Conservation (phyloP, 2,113 vertebrate genomes). For the Thryonomys swinderianus region DNA sequence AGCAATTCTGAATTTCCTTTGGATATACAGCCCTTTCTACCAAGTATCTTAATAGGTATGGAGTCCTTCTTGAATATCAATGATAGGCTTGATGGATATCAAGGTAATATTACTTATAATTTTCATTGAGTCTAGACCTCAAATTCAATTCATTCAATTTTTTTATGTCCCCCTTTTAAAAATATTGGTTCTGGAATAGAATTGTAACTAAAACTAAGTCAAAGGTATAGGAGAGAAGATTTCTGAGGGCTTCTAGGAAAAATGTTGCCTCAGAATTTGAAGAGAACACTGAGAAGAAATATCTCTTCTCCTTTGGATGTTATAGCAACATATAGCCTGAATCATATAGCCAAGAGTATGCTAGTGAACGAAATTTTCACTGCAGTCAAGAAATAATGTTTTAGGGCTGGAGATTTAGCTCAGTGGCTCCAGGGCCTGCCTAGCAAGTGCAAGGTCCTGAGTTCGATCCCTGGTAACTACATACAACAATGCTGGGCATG, state of each 20-base stretch:
- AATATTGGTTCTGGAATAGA: background rate
- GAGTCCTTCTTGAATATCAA: background rate
- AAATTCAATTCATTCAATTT: background rate
- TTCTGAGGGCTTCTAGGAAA: background rate
- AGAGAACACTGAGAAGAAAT: background rate
- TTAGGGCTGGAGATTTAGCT: background rate
- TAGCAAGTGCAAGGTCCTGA: too few relatives aligned
- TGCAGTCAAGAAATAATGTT: background rate
- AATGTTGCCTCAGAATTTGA: background rate
- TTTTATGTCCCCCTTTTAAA: background rate
- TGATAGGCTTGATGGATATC: background rate
- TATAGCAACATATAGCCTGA: background rate
- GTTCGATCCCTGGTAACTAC: too few relatives aligned
- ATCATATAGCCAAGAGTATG: background rate
- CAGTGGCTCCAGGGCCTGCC: too few relatives aligned
- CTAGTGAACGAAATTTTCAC: background rate
- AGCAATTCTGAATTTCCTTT: background rate
- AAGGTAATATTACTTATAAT: background rate
- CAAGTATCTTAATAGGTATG: background rate
- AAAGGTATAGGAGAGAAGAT: background rate
- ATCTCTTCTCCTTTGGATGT: background rate
- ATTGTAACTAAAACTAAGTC: background rate
- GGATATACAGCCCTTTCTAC: background rate
- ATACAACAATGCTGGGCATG: too few relatives aligned
- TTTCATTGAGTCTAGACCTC: background rate